Evolutionary conservation across 2,113 vertebrate species (phyloP).

Genomic region (Vombatus ursinus): DNA sequence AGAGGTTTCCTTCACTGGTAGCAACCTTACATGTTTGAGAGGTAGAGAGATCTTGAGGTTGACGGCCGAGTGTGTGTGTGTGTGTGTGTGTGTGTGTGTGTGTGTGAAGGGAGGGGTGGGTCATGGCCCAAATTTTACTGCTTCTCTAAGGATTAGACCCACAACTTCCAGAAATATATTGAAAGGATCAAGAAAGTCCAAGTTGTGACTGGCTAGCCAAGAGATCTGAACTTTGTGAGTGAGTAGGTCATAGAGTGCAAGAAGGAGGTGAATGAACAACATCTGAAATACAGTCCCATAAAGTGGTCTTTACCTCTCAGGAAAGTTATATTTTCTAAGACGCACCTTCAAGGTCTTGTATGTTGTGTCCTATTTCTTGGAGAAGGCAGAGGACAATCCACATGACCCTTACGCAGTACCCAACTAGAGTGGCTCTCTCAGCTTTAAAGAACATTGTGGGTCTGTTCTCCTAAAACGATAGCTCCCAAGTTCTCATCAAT

Average conservation of each 20-base stretch:
- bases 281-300: background rate
- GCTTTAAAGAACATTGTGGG: background rate
- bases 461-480: background rate
- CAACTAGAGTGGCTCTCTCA: background rate
- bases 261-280: background rate
- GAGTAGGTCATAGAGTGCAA: background rate
- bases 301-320: background rate
- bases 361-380: background rate
- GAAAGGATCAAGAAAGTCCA: background rate
- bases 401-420: too few species aligned
- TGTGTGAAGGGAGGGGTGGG: too few species aligned
- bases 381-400: background rate
- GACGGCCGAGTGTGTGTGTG: too few species aligned
- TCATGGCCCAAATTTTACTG: background rate
- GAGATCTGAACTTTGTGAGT: background rate
- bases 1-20: too few species aligned
- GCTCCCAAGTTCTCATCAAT: background rate
- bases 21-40: background rate
- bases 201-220: background rate
- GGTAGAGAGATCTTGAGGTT: background rate
- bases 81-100: too few species aligned
- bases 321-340: background rate
- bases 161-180: background rate
- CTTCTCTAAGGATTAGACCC: background rate
- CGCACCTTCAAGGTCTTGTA: background rate